Evolutionary conservation across 2,888 invertebrate genomes (phyloP).

Genomic region (Diplolepis rosae): DNA sequence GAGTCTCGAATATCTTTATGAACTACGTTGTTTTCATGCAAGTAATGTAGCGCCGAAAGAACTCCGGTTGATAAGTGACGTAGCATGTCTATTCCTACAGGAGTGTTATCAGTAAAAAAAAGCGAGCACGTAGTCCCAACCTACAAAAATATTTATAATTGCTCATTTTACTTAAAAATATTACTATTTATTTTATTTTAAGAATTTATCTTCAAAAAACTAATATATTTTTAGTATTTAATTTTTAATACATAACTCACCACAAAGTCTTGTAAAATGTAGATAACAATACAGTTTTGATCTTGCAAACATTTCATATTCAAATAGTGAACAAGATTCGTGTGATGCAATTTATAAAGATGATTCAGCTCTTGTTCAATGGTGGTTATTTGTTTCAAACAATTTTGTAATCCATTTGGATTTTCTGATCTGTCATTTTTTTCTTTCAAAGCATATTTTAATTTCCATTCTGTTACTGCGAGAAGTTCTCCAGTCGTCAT

Average conservation of each 20-base stretch:
- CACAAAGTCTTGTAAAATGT: conserved; percentile 82
- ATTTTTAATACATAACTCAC: conserved; percentile 68
- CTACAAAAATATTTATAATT: conserved; percentile 58
- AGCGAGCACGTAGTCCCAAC: conserved; percentile 73
- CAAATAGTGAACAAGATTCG: conserved; percentile 84
- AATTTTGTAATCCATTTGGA: conserved; percentile 64
- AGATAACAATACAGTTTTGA: conserved; percentile 80
- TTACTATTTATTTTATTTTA: too few species aligned
- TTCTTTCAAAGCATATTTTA: conserved; percentile 68
- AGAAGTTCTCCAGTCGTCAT: conserved; percentile 82
- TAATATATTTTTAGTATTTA: too few species aligned
- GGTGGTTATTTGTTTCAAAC: conserved; percentile 78
- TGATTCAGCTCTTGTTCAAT: conserved; percentile 87
- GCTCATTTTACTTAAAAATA: too few species aligned
- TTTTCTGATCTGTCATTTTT: conserved; percentile 34
- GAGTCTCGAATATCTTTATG: conserved; percentile 88
- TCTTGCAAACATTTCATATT: conserved; percentile 80
- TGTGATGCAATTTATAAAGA: conserved; percentile 82
- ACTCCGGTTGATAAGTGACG: conserved; percentile 83
- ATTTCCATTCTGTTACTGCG: conserved; percentile 85
- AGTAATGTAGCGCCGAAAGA: conserved; percentile 83
- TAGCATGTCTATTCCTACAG: conserved; percentile 76
- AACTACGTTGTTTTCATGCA: conserved; percentile 88
- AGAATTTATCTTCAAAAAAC: too few species aligned
- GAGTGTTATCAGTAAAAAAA: conserved; percentile 75